Conservation (phyloP, 1,140 invertebrate genomes). For the Bombus confusus region DNA sequence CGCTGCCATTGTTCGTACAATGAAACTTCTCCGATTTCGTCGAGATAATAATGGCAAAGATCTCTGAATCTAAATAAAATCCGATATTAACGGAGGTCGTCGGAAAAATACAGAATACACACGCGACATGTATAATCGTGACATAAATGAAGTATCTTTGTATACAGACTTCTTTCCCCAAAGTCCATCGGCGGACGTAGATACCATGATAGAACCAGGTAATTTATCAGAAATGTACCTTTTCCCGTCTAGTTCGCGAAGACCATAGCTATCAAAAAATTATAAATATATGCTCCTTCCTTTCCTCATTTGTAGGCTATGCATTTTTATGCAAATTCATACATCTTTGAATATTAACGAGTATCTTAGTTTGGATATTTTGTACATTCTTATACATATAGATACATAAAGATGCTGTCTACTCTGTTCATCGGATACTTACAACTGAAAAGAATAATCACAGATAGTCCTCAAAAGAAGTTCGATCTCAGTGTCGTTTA, state of each 20-base stretch:
- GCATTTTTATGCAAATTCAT: no score
- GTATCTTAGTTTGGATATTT: neutral
- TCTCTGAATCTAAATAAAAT: conserved; percentile 62
- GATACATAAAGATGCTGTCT: neutral
- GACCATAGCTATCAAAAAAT: conserved; percentile 62
- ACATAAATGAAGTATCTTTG: no score
- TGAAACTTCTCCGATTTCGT: conserved; percentile 62
- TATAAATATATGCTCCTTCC: neutral
- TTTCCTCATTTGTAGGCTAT: neutral
- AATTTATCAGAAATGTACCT: conserved; percentile 67
- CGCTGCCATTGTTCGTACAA: conserved; percentile 73
- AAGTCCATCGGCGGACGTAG: conserved; percentile 67
- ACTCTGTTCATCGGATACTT: conserved; percentile 23
- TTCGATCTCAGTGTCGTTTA: conserved; percentile 64
- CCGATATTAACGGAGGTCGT: neutral
- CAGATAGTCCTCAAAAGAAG: conserved; percentile 69
- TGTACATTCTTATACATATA: no score
- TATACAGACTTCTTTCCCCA: conserved; percentile 70
- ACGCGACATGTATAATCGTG: no score
- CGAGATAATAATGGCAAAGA: conserved; percentile 72
- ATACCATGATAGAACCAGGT: conserved; percentile 67
- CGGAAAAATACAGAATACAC: neutral
- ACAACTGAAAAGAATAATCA: conserved; percentile 73
- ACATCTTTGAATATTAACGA: neutral
- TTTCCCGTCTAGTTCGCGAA: conserved; percentile 70